phyloP scores from a whole-genome alignment of 2,888 invertebrate species.

The Marronus borbonicus region DNA sequence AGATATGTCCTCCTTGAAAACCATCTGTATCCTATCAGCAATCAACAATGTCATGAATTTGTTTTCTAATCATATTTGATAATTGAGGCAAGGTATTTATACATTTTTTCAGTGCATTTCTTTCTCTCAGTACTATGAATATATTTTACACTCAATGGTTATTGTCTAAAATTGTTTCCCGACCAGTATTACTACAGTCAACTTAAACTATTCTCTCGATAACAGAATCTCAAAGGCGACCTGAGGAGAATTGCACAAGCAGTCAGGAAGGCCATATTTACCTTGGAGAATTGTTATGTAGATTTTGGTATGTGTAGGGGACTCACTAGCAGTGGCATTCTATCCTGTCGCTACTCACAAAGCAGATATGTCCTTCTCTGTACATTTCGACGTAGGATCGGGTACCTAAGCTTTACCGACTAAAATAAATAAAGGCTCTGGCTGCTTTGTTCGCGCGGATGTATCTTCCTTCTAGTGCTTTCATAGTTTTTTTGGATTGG shows the following conservation, averaged over 20 bases:
- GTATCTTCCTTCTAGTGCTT: too few relatives aligned
- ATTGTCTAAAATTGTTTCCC: background rate
- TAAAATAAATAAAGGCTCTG: too few relatives aligned
- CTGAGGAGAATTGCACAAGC: conserved; percentile 20
- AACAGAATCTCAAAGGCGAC: conserved; percentile 13
- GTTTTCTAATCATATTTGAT: too few relatives aligned
- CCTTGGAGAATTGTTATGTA: conserved; percentile 23
- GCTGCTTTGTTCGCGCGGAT: too few relatives aligned
- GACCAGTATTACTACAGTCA: background rate
- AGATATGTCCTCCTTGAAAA: too few relatives aligned
- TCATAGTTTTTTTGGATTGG: too few relatives aligned
- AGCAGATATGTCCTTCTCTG: background rate
- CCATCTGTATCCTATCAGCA: too few relatives aligned
- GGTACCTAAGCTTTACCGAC: too few relatives aligned
- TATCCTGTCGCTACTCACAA: background rate
- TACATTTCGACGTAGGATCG: background rate
- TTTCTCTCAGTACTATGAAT: too few relatives aligned
- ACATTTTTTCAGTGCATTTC: too few relatives aligned
- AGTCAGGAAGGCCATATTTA: conserved; percentile 22
- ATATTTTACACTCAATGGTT: background rate
- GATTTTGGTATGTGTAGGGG: conserved; percentile 28
- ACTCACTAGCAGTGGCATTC: background rate
- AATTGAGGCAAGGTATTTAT: too few relatives aligned
- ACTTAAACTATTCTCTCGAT: conserved; percentile 7
- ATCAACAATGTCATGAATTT: too few relatives aligned